Base-by-base conservation (phyloP, 2,888 invertebrate species). In the Acrobasis repandana region DNA sequence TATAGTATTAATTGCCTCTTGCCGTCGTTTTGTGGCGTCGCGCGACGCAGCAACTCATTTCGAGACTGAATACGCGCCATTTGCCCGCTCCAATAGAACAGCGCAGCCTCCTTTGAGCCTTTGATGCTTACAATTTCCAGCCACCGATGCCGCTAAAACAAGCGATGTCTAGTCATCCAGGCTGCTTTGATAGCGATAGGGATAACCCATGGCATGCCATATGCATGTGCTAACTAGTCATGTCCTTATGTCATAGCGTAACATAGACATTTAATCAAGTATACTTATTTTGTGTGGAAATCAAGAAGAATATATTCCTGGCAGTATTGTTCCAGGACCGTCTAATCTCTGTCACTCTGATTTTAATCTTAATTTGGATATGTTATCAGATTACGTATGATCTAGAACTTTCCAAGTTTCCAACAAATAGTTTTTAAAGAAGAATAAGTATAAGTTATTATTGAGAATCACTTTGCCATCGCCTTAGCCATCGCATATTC, bases 31-130 rank as follows among this genome's bases (percentile, higher is more conserved):
- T 61, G 61, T 58, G 68, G 67, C 64, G 56, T 61, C 56, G 59
- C 66, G 63, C 64, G 70, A 63, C 56, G 59, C 67, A 73, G 79
- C 70, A 81, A 80, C 84, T 87, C 90, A 89, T 90, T 86, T 87
- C 74, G 76, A 78, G 71, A 75, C 65, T 90, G 88, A 90, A 91
- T 86, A 77, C 80, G 76, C 79, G 73, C 76, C 76, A 81, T 89
- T 87, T 84, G 78, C 78, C 70, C 73, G 72, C 76, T 80, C 77
- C 79, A 83, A 84, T 79, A 77, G 76, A 78, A 79, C 75, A 74
- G 73, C 73, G 74, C 73, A 76, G 76, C 65, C 75, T 83, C 81
- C 82, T 88, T 90, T 86, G 83, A 86, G 75, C 80, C 82, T 85
- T 84, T 84, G 77, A 82, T 66, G 76, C 77, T 75, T 77, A 75